A percentile compares a stretch with the other conserved stretches of the same genome.
Conservation (phyloP, 53 echinoderm and acorn worm species). For the Crossaster papposus region DNA sequence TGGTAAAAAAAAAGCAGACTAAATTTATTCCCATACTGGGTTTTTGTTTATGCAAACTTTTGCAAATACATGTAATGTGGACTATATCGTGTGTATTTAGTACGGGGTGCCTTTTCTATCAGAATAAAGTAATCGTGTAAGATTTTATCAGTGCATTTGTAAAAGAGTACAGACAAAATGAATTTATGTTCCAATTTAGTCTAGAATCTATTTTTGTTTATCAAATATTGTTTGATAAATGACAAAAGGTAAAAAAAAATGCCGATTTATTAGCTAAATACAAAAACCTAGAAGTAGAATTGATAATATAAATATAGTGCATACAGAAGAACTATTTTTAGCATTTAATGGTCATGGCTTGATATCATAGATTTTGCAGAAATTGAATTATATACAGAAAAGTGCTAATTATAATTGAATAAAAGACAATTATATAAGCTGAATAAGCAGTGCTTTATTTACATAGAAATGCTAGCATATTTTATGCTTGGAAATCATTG, state of each 20-base stretch:
- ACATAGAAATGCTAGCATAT: neutral
- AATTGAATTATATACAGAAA: neutral
- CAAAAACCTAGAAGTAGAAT: neutral
- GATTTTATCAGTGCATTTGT: neutral
- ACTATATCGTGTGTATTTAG: neutral
- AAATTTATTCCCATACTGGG: neutral
- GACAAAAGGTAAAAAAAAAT: neutral
- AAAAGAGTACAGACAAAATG: too few relatives aligned
- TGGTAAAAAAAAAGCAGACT: too few relatives aligned
- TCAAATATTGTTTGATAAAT: slow-evolving; percentile 16
- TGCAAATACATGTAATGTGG: neutral
- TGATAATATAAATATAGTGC: neutral
- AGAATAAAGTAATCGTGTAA: neutral
- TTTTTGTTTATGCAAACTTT: neutral
- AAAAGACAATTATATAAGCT: neutral
- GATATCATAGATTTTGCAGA: neutral
- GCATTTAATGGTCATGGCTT: neutral
- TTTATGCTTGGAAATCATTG: neutral
- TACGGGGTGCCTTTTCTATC: slow-evolving; percentile 26
- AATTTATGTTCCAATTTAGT: too few relatives aligned
- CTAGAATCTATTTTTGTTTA: neutral
- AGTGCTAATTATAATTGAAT: neutral
- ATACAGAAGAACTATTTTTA: neutral
- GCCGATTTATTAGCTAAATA: neutral
- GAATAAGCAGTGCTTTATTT: neutral